Percentiles rank a stretch among this genome's conserved stretches.
Evolutionary conservation across 2,113 vertebrate genomes (phyloP).

Genomic region (Microcebus jonahi): DNA sequence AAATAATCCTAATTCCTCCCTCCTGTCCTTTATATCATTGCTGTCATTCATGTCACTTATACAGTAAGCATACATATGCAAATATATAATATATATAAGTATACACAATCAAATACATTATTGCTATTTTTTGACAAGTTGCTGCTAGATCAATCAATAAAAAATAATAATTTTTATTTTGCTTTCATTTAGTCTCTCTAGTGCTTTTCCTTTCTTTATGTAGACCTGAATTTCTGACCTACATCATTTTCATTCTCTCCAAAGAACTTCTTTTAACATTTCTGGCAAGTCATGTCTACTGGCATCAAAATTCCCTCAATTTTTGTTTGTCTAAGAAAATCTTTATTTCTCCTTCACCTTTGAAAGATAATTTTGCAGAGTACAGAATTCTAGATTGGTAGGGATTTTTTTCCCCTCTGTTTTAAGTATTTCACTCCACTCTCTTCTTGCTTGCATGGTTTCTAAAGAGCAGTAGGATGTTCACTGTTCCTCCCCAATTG

Average conservation of each 20-base stretch:
- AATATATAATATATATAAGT: neutral
- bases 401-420: neutral
- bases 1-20: neutral
- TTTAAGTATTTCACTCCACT: neutral
- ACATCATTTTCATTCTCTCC: neutral
- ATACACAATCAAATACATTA: neutral
- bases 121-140: neutral
- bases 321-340: neutral
- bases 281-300: neutral
- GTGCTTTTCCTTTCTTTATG: neutral
- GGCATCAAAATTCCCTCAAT: neutral
- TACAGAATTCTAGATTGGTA: neutral
- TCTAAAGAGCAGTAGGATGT: neutral
- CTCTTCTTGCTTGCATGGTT: neutral
- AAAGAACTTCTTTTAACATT: neutral
- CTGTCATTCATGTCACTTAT: neutral
- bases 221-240: neutral
- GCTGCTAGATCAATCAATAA: too few relatives aligned
- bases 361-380: neutral
- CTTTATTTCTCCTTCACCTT: neutral
- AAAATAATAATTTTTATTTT: neutral
- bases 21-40: neutral
- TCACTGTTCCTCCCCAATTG: too few relatives aligned
- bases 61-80: neutral
- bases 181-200: neutral